Conservation (phyloP, 2,113 vertebrate genomes). For the Nestor notabilis region DNA sequence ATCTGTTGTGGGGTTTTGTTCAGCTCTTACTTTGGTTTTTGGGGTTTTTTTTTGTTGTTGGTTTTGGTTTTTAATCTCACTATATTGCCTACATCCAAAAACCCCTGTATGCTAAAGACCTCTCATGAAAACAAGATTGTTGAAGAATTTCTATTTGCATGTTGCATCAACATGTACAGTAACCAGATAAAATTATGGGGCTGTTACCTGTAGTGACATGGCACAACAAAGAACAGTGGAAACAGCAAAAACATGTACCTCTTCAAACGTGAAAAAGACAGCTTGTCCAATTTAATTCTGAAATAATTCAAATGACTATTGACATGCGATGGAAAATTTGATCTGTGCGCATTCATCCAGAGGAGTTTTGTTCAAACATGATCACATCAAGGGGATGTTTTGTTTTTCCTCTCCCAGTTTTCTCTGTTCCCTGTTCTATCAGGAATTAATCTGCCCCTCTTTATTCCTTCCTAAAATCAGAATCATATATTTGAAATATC, state of each 20-base stretch:
- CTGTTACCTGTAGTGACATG: background rate
- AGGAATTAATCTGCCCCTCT: background rate
- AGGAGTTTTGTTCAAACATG: conserved; percentile 11
- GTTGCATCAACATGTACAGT: background rate
- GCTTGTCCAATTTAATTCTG: background rate
- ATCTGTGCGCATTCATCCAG: background rate
- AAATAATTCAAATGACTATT: conserved; percentile 15
- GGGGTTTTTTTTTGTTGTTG: background rate
- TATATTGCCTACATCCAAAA: background rate
- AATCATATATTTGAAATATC: background rate
- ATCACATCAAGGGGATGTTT: background rate
- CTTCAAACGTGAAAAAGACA: background rate
- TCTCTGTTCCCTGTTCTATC: background rate
- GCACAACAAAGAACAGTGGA: background rate
- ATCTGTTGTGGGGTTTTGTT: background rate
- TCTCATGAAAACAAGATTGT: background rate
- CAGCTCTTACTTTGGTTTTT: background rate
- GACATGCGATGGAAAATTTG: background rate
- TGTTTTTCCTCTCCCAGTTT: background rate
- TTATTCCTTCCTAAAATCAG: background rate
- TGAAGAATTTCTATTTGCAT: background rate
- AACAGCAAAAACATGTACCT: background rate
- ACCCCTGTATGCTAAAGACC: background rate
- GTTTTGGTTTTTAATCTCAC: background rate
- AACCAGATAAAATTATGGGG: background rate